These are phyloP conservation scores for Motacilla tschutschensis DNA, from an alignment of 2,113 vertebrate genomes.

Conservation along the genomic window DNA sequence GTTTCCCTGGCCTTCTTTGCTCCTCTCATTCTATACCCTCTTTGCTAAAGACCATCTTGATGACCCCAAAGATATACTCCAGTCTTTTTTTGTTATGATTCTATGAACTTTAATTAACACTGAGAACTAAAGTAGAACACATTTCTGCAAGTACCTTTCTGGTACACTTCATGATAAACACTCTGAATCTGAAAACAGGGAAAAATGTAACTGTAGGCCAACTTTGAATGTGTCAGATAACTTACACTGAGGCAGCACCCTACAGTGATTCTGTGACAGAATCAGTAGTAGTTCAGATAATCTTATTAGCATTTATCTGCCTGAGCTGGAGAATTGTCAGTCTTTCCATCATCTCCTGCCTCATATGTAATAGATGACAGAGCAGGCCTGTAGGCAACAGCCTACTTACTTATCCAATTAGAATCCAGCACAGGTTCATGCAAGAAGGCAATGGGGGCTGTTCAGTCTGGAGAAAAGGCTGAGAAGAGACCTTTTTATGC, in stretches of 20 bases:
- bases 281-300: not conserved
- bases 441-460: not conserved
- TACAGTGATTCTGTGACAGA: not conserved
- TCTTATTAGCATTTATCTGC: not conserved
- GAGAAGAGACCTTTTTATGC: not conserved
- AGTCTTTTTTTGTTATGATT: not conserved
- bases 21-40: not conserved
- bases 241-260: not conserved
- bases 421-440: not conserved
- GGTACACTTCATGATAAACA: not conserved
- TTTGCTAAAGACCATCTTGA: not conserved
- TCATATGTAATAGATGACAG: not conserved
- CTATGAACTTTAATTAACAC: not conserved
- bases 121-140: not conserved
- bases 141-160: not conserved
- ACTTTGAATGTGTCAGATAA: not conserved
- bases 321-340: not conserved
- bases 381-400: not conserved
- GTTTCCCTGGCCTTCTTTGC: not conserved
- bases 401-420: not conserved
- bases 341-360: not conserved
- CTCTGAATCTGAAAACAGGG: not conserved
- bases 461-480: not conserved
- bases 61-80: not conserved
- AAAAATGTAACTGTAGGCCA: not conserved